Evolutionary conservation across 2,888 invertebrate genomes (phyloP).

Genomic region (Hydropsyche betteni): DNA sequence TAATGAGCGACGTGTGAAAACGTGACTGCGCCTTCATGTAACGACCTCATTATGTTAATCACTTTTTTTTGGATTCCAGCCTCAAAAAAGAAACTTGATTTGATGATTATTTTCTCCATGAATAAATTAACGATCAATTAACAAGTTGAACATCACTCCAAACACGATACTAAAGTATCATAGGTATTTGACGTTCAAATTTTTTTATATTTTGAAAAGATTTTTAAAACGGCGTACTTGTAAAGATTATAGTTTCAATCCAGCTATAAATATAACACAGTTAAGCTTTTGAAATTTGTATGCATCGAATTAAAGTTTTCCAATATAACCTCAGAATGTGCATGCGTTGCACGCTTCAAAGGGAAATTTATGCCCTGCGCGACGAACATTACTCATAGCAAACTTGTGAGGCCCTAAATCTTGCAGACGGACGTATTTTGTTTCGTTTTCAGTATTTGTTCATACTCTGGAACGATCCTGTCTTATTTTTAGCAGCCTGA

Average conservation of each 20-base stretch:
- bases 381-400: constrained; percentile 21
- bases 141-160: too few relatives aligned
- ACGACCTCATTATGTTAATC: neutral
- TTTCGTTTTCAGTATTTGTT: neutral
- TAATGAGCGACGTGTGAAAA: constrained; percentile 8
- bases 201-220: too few relatives aligned
- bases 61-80: too few relatives aligned
- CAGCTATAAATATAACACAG: too few relatives aligned
- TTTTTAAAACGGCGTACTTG: too few relatives aligned
- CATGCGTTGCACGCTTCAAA: constrained; percentile 24
- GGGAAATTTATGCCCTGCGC: constrained; percentile 14
- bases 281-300: neutral
- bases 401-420: constrained; percentile 12
- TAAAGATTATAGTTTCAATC: too few relatives aligned
- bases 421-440: constrained; percentile 11
- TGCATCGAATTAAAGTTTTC: constrained; percentile 32
- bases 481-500: neutral
- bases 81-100: too few relatives aligned
- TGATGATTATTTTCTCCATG: too few relatives aligned
- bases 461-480: too few relatives aligned
- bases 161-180: too few relatives aligned
- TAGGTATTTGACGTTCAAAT: too few relatives aligned
- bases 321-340: constrained; percentile 3
- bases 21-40: constrained; percentile 6
- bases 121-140: too few relatives aligned